Evolutionary conservation across 2,888 invertebrate genomes (phyloP).

Genomic region (Andricus curvator): DNA sequence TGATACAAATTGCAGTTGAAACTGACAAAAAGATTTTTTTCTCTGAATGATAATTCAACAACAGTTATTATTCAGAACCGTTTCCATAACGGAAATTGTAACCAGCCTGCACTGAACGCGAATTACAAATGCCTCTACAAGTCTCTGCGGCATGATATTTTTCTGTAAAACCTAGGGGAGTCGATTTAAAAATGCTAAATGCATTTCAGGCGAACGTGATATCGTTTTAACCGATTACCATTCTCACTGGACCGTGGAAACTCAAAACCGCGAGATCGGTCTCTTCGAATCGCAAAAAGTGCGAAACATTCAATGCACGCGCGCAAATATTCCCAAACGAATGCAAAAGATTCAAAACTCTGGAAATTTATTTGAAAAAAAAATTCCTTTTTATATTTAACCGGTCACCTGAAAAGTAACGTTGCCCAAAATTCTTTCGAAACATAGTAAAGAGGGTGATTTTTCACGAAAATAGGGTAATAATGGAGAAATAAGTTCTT

Average conservation of each 20-base stretch:
- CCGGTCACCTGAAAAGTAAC: too few relatives aligned
- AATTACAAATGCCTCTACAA: constrained; percentile 8
- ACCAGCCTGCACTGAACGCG: not conserved
- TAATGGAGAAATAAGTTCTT: too few relatives aligned
- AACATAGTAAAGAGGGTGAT: too few relatives aligned
- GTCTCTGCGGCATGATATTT: not conserved
- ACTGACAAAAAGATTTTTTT: not conserved
- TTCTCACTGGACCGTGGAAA: constrained; percentile 16
- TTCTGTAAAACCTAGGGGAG: not conserved
- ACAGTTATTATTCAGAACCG: not conserved
- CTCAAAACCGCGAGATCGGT: not conserved
- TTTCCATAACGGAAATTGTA: constrained; percentile 16
- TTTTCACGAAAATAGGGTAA: too few relatives aligned
- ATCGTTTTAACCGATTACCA: constrained; percentile 33
- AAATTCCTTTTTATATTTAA: too few relatives aligned
- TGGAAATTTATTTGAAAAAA: not conserved
- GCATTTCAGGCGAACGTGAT: constrained; percentile 14
- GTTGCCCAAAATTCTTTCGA: too few relatives aligned
- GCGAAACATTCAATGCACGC: not conserved
- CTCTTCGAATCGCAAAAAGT: not conserved
- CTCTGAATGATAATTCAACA: not conserved
- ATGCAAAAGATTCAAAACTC: not conserved
- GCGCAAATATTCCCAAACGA: not conserved
- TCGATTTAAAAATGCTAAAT: constrained; percentile 30
- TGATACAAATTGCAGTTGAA: not conserved